Evolutionary conservation across 2,888 invertebrate species (phyloP).

Genomic region (Panopea generosa): DNA sequence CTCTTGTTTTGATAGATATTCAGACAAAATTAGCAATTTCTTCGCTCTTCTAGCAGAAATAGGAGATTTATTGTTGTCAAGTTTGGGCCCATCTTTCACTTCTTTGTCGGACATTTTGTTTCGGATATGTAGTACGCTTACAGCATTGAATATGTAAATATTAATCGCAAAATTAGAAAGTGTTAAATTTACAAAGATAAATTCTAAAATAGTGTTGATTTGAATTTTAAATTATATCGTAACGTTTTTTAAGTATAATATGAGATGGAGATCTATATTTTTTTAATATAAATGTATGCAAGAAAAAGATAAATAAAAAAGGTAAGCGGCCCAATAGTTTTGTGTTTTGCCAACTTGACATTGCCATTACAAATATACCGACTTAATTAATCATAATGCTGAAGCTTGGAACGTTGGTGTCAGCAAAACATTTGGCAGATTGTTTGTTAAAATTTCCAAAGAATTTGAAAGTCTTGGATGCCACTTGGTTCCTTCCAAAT

Average conservation of each 20-base stretch:
- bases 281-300: too few relatives aligned
- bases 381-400: conserved; percentile 40
- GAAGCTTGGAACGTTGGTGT: conserved; percentile 56
- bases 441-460: conserved; percentile 51
- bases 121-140: not conserved
- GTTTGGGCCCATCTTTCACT: conserved; percentile 54
- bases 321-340: too few relatives aligned
- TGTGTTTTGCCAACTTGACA: too few relatives aligned
- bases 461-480: conserved; percentile 77
- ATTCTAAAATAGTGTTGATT: too few relatives aligned
- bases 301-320: too few relatives aligned
- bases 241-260: too few relatives aligned
- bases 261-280: too few relatives aligned
- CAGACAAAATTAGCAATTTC: conserved; percentile 50
- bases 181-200: too few relatives aligned
- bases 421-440: conserved; percentile 60
- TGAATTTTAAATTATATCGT: too few relatives aligned
- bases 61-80: conserved; percentile 52
- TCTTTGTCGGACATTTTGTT: conserved; percentile 64
- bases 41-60: conserved; percentile 57
- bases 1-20: conserved; percentile 57
- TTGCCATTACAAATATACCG: too few relatives aligned
- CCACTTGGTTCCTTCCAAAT: conserved; percentile 79
- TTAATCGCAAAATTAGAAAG: too few relatives aligned
- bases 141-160: conserved; percentile 8